Evolutionary conservation across 2,113 vertebrate genomes (phyloP).

Genomic region (Microcebus tavaratra): DNA sequence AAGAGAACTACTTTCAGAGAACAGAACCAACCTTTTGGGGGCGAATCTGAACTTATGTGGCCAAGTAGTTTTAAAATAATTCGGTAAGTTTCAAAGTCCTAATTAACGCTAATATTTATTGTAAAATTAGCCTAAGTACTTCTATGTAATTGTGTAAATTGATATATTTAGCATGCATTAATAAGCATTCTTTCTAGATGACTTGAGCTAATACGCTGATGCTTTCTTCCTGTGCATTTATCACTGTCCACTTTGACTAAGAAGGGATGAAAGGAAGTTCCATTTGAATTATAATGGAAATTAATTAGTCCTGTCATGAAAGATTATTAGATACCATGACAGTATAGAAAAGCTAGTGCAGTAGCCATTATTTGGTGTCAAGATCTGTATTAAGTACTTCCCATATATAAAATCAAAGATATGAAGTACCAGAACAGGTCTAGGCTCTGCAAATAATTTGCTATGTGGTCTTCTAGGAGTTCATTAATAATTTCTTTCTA

Average conservation of each 20-base stretch:
- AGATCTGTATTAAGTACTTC: neutral
- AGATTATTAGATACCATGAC: neutral
- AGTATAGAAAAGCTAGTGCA: neutral
- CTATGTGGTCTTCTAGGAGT: neutral
- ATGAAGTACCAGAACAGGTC: neutral
- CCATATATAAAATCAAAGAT: neutral
- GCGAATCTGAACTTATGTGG: neutral
- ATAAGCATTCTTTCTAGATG: neutral
- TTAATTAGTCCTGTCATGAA: neutral
- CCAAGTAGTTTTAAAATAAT: slow-evolving; percentile 15
- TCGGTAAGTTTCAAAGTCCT: neutral
- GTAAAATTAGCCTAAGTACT: neutral
- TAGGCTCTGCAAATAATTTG: neutral
- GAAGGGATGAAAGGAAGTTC: neutral
- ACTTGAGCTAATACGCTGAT: neutral
- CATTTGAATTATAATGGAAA: slow-evolving; percentile 12
- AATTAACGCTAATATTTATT: slow-evolving; percentile 26
- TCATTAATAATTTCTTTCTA: neutral
- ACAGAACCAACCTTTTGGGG: neutral
- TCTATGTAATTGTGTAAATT: neutral
- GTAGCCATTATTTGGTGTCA: neutral
- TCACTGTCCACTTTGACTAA: neutral
- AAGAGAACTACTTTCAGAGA: neutral
- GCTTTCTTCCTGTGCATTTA: neutral
- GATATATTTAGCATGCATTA: neutral